Percentiles rank a stretch among this genome's conserved stretches.
Evolutionary conservation across 2,113 vertebrate genomes (phyloP).

Genomic region (Callionymus lyra): DNA sequence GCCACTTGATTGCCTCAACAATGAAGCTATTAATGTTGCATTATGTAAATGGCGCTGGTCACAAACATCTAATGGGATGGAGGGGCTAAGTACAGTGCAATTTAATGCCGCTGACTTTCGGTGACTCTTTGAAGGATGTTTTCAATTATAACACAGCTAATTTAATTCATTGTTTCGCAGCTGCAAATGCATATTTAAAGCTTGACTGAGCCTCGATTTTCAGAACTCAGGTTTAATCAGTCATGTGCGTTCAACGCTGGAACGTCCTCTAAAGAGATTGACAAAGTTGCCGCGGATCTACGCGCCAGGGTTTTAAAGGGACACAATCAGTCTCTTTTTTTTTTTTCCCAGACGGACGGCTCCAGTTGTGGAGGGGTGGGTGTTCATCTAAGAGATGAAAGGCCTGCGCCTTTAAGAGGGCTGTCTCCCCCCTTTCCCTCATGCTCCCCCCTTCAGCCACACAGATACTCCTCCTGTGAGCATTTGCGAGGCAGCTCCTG

Average conservation of each 20-base stretch:
- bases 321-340: slow-evolving; percentile 33
- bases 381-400: slow-evolving; percentile 56
- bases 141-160: slow-evolving; percentile 68
- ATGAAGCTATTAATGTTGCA: slow-evolving; percentile 60
- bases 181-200: slow-evolving; percentile 69
- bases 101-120: slow-evolving; percentile 67
- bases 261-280: slow-evolving; percentile 74
- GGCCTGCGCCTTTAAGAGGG: slow-evolving; percentile 69
- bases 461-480: slow-evolving; percentile 66
- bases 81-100: slow-evolving; percentile 61
- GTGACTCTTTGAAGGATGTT: slow-evolving; percentile 66
- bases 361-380: slow-evolving; percentile 42
- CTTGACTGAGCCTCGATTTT: slow-evolving; percentile 62
- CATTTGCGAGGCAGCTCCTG: slow-evolving; percentile 65
- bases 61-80: slow-evolving; percentile 62
- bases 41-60: slow-evolving; percentile 62
- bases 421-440: slow-evolving; percentile 58
- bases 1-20: slow-evolving; percentile 49
- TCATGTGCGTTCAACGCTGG: slow-evolving; percentile 64
- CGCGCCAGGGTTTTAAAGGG: slow-evolving; percentile 52
- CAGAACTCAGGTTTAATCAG: slow-evolving; percentile 67
- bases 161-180: slow-evolving; percentile 68
- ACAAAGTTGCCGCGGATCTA: slow-evolving; percentile 65
- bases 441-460: slow-evolving; percentile 59
- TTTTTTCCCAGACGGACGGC: slow-evolving; percentile 38